Percentiles rank a stretch among this genome's conserved stretches.
Conservation (phyloP, 1,140 invertebrate species). For the Drosophila mauritiana region DNA sequence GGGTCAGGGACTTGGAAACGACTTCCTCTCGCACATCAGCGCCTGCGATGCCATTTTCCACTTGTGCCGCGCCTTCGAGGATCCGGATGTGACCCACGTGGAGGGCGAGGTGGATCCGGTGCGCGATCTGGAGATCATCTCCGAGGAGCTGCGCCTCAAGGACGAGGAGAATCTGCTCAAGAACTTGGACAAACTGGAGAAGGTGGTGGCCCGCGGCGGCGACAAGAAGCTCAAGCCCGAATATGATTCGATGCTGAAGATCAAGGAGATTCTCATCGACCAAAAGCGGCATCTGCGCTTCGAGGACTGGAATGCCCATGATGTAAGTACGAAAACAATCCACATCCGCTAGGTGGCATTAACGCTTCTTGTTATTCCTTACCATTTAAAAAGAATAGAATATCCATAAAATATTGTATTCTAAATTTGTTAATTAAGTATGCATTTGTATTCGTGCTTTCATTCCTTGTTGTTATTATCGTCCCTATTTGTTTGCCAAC, state of each 20-base stretch:
- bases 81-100: slow-evolving; percentile 98
- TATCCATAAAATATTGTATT: background rate
- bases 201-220: slow-evolving; percentile 93
- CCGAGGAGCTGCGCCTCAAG: slow-evolving; percentile 97
- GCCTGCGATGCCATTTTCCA: slow-evolving; percentile 99
- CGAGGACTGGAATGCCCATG: slow-evolving; percentile 95
- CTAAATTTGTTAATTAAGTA: no score
- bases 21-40: slow-evolving; percentile 98
- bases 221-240: slow-evolving; percentile 98
- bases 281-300: slow-evolving; percentile 97
- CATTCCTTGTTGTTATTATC: background rate
- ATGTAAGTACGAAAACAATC: slow-evolving; percentile 88
- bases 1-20: slow-evolving; percentile 99
- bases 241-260: slow-evolving; percentile 95
- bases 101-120: slow-evolving; percentile 99
- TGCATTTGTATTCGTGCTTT: background rate
- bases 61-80: slow-evolving; percentile 98
- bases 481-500: no score
- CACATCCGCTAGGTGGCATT: background rate
- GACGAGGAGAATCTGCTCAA: slow-evolving; percentile 94
- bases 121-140: slow-evolving; percentile 98
- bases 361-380: no score
- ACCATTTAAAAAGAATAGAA: no score
- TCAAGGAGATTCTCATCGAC: slow-evolving; percentile 93
- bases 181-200: slow-evolving; percentile 94